Evolutionary conservation across 2,797 vertebrate species (phyloP).

Genomic region (Protonibea diacanthus): DNA sequence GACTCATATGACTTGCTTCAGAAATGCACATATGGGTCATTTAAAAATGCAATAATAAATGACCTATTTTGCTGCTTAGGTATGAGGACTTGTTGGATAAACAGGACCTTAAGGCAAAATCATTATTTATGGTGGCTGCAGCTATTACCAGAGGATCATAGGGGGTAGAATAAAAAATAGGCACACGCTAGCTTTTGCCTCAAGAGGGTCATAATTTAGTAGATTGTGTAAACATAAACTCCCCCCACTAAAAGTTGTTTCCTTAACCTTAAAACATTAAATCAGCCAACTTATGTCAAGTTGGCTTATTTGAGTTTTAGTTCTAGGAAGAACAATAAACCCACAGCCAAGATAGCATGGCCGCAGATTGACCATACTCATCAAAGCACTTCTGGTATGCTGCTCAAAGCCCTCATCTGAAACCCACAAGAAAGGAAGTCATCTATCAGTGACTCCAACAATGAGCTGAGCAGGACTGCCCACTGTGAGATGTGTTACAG

Average conservation of each 20-base stretch:
- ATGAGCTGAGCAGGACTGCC: conserved; percentile 29
- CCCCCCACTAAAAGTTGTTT: conserved; percentile 28
- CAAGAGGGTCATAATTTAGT: conserved; percentile 41
- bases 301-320: not conserved
- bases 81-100: conserved; percentile 46
- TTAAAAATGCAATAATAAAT: conserved; percentile 52
- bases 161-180: conserved; percentile 50
- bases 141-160: conserved; percentile 50
- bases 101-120: conserved; percentile 53
- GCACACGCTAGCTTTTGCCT: conserved; percentile 30
- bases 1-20: not conserved
- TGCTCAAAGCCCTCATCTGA: conserved; percentile 16
- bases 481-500: conserved; percentile 29
- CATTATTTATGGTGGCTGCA: conserved; percentile 49
- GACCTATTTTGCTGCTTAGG: conserved; percentile 43
- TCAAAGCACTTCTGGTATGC: conserved; percentile 24
- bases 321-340: not conserved
- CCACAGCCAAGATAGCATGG: not conserved
- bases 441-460: conserved; percentile 16
- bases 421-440: conserved; percentile 19
- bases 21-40: conserved; percentile 27
- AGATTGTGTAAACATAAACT: conserved; percentile 35
- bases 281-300: conserved; percentile 3
- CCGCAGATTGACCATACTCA: conserved; percentile 2
- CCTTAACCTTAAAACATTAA: conserved; percentile 40